Evolutionary conservation across 2,797 vertebrate species (phyloP).

Genomic region (Phalanger gymnotis): DNA sequence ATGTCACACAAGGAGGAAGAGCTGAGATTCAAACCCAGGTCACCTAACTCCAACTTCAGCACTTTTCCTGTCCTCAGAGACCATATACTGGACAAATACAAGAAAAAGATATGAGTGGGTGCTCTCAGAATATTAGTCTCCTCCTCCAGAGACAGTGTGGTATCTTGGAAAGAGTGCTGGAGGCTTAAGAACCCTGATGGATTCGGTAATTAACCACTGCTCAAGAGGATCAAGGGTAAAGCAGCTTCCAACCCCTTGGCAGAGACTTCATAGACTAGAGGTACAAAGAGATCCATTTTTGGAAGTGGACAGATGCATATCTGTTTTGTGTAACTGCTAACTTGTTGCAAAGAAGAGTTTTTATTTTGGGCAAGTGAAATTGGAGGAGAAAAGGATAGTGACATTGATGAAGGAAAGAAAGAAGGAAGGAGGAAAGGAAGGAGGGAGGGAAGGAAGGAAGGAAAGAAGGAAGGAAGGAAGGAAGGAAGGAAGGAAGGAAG

Average conservation of each 20-base stretch:
- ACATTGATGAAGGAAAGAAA: neutral
- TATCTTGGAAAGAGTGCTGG: neutral
- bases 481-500: too few relatives aligned
- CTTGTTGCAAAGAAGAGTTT: neutral
- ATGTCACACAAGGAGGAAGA: neutral
- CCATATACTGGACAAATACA: neutral
- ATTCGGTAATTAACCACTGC: neutral
- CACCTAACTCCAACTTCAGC: neutral
- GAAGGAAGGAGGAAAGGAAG: too few relatives aligned
- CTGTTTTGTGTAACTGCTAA: neutral
- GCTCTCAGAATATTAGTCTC: neutral
- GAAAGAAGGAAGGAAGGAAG: accelerated
- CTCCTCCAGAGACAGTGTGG: neutral
- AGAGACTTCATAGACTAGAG: neutral
- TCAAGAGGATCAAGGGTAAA: neutral
- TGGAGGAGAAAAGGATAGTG: neutral
- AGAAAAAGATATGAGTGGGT: neutral
- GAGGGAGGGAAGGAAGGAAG: neutral
- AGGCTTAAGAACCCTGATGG: neutral
- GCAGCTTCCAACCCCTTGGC: neutral
- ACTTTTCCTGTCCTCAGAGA: neutral
- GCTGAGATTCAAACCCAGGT: neutral
- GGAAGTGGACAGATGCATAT: neutral
- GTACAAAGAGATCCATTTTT: neutral
- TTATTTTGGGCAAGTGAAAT: neutral